These are phyloP conservation scores for Eristalis pertinax DNA, from an alignment of 2,888 invertebrate genomes.

Conservation along the genomic window DNA sequence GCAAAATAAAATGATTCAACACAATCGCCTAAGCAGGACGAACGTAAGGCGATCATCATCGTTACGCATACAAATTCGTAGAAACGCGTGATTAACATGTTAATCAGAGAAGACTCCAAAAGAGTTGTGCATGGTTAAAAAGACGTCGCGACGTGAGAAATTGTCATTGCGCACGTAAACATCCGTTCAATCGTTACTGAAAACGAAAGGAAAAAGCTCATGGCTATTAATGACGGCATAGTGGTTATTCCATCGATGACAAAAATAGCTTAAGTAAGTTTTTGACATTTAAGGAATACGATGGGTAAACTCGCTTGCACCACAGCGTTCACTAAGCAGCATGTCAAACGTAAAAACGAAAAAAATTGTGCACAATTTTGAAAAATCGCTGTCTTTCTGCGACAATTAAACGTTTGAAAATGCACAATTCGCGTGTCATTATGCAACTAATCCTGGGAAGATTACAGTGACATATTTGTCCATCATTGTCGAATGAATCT, in stretches of 20 bases:
- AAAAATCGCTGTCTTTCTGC: no score
- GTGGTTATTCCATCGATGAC: not conserved
- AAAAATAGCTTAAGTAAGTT: not conserved
- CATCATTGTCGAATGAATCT: not conserved
- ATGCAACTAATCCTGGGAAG: not conserved
- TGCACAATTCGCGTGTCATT: not conserved
- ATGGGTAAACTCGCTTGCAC: not conserved
- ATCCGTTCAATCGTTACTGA: not conserved
- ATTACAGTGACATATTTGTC: not conserved
- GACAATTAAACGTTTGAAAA: not conserved
- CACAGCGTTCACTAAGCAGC: not conserved
- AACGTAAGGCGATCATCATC: not conserved
- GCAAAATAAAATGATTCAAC: not conserved
- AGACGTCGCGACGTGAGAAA: conserved; percentile 1
- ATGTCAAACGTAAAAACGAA: not conserved
- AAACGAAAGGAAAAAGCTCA: conserved; percentile 1
- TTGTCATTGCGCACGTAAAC: not conserved
- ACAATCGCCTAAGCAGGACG: not conserved
- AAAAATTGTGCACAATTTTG: not conserved
- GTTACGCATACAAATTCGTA: not conserved
- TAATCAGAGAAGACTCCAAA: not conserved
- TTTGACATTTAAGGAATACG: not conserved
- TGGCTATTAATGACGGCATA: not conserved
- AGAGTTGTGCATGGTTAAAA: not conserved
- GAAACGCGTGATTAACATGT: not conserved